A percentile compares a stretch with the other conserved stretches of the same genome.
phyloP scores from a whole-genome alignment of 2,797 vertebrate species.

The Picus viridis region DNA sequence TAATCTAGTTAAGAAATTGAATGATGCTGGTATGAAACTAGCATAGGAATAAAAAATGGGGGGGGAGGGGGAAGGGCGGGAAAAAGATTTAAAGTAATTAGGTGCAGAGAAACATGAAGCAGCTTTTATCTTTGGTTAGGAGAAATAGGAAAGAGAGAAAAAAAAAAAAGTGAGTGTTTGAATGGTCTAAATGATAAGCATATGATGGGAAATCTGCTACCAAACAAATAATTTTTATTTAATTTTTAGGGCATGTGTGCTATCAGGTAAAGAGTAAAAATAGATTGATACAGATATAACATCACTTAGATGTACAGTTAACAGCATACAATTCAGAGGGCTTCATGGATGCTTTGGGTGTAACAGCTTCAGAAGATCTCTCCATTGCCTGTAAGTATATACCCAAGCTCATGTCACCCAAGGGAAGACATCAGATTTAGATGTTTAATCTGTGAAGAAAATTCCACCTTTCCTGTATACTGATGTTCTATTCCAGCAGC shows the following conservation, averaged over 20 bases:
- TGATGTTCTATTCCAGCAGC: neutral
- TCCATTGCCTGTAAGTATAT: neutral
- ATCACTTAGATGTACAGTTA: neutral
- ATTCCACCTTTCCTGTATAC: neutral
- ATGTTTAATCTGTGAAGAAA: neutral
- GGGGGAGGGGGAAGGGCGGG: too few species aligned
- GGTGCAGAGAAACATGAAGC: neutral
- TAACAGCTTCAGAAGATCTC: neutral
- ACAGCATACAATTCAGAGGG: neutral
- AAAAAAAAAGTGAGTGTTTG: neutral
- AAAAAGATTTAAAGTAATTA: neutral
- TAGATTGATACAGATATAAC: neutral
- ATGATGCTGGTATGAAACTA: neutral
- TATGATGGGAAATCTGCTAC: neutral
- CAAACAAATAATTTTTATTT: neutral
- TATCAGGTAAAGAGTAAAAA: conserved; percentile 8
- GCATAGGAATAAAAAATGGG: neutral
- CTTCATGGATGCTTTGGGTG: neutral
- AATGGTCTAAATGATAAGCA: neutral
- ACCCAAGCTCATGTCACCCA: neutral
- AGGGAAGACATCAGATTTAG: neutral
- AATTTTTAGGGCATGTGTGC: neutral
- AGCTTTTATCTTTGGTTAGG: neutral
- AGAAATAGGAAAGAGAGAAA: neutral
- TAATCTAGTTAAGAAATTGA: neutral